phyloP scores from a whole-genome alignment of 1,140 invertebrate genomes.

The Magallana ariakensis region DNA sequence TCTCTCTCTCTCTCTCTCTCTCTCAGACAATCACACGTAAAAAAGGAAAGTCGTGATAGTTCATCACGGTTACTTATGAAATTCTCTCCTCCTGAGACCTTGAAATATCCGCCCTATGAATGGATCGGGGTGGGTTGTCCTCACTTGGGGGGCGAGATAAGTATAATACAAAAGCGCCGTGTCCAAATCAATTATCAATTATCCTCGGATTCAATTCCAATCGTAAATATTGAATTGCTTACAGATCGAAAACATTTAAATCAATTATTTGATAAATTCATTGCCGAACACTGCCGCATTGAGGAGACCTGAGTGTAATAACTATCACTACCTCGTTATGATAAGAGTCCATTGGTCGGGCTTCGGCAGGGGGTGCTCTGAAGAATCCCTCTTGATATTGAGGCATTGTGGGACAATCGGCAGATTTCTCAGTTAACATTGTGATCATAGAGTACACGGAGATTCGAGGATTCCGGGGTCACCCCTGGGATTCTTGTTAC shows the following conservation, averaged over 20 bases:
- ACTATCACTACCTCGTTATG: slow-evolving; percentile 22
- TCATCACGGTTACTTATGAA: no score
- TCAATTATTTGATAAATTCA: slow-evolving; percentile 24
- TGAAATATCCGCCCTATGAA: background rate
- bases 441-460: no score
- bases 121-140: slow-evolving; percentile 1
- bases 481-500: no score
- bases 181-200: slow-evolving; percentile 24
- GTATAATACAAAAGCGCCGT: background rate
- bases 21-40: no score
- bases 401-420: background rate
- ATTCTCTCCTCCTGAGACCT: background rate
- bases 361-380: slow-evolving; percentile 21
- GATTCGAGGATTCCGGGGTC: no score
- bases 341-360: background rate
- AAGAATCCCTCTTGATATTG: background rate
- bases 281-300: background rate
- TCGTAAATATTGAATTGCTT: slow-evolving; percentile 23
- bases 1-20: no score
- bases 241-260: slow-evolving; percentile 26
- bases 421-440: no score
- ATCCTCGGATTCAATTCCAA: background rate
- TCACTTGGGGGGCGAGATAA: slow-evolving; percentile 32
- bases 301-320: background rate
- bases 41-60: no score